Conservation (phyloP, 2,113 vertebrate genomes). For the Scomber colias region DNA sequence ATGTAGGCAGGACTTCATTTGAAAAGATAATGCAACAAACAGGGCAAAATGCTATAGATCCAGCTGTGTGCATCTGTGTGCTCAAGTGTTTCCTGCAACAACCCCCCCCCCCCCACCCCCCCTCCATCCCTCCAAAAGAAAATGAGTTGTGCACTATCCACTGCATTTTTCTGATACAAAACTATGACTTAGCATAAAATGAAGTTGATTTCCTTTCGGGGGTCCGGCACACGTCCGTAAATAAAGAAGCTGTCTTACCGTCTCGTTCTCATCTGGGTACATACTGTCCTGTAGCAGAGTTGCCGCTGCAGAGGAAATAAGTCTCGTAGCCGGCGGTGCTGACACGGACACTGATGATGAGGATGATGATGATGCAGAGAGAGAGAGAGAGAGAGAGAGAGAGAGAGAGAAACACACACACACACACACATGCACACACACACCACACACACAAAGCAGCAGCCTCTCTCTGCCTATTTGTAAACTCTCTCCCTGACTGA, state of each 20-base stretch:
- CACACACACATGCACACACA: too few species aligned
- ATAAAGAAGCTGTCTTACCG: constrained; percentile 70
- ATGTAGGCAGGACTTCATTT: background rate
- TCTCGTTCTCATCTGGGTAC: constrained; percentile 79
- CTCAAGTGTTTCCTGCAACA: background rate
- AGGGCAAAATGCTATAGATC: too few species aligned
- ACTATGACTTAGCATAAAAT: constrained; percentile 36
- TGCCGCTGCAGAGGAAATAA: constrained; percentile 48
- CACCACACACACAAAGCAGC: background rate
- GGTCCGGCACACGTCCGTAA: background rate
- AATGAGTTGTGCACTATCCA: constrained; percentile 9
- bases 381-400: background rate
- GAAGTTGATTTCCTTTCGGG: background rate
- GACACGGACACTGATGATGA: constrained; percentile 48
- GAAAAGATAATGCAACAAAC: background rate
- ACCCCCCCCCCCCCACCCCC: too few species aligned
- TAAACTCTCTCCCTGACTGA: constrained; percentile 62
- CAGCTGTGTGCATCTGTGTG: constrained; percentile 8
- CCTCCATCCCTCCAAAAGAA: background rate
- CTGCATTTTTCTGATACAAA: background rate
- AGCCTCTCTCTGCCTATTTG: constrained; percentile 37
- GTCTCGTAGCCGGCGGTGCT: constrained; percentile 40
- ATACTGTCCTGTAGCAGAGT: constrained; percentile 70
- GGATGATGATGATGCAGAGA: constrained; percentile 39
- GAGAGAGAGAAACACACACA: constrained; percentile 8